phyloP scores from a whole-genome alignment of 1,140 invertebrate genomes.

The Batillaria attramentaria region DNA sequence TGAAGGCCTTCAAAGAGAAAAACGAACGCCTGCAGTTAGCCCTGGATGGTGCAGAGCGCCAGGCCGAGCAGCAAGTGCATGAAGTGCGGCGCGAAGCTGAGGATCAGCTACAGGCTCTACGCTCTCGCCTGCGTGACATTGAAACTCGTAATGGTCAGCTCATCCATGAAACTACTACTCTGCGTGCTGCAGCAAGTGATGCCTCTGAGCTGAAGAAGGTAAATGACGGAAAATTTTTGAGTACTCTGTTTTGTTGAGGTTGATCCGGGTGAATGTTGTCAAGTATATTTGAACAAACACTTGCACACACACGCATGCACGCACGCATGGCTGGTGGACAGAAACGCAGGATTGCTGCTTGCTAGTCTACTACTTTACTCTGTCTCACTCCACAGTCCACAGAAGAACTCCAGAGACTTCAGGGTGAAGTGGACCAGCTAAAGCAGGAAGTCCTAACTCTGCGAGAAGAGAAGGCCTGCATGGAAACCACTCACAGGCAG shows the following conservation, averaged over 20 bases:
- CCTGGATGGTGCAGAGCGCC: constrained; percentile 24
- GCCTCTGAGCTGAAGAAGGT: not conserved
- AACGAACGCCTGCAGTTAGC: constrained; percentile 62
- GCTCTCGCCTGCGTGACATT: constrained; percentile 70
- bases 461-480: constrained; percentile 3
- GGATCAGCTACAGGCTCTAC: constrained; percentile 33
- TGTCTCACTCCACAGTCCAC: constrained; percentile 59
- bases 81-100: constrained; percentile 32
- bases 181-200: constrained; percentile 17
- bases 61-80: constrained; percentile 25
- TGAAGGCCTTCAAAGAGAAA: constrained; percentile 68
- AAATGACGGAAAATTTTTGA: not conserved
- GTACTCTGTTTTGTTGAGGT: not conserved
- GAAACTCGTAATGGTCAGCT: constrained; percentile 43
- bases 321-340: no score
- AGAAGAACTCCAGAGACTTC: constrained; percentile 74
- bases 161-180: constrained; percentile 31
- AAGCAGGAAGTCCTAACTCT: constrained; percentile 10
- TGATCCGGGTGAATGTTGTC: not conserved
- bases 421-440: constrained; percentile 39
- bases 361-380: no score
- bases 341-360: no score
- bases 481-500: constrained; percentile 22
- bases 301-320: no score
- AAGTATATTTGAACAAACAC: no score